A percentile compares a stretch with the other conserved stretches of the same genome.
Conservation (phyloP, 2,797 vertebrate genomes). For the Darevskia mixta region DNA sequence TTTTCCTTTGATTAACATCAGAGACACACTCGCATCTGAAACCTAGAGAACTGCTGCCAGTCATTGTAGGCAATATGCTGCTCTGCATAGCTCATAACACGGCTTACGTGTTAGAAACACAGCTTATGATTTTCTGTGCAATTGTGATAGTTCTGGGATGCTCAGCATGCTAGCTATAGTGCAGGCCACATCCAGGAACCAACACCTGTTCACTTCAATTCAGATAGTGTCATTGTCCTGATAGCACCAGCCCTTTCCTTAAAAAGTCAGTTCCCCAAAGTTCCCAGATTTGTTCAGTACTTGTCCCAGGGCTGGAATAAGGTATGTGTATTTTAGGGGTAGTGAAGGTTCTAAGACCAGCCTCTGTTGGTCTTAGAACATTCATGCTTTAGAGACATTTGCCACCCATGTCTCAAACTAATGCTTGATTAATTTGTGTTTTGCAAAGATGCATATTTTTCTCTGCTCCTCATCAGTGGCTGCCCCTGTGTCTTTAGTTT, state of each 20-base stretch:
- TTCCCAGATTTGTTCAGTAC: background rate
- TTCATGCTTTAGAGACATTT: background rate
- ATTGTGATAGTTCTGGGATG: no score
- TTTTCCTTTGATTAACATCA: background rate
- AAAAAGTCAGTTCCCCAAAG: no score
- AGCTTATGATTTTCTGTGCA: no score
- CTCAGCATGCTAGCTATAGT: no score
- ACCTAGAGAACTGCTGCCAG: background rate
- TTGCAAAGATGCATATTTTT: background rate
- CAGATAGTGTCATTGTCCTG: no score
- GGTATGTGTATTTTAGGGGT: background rate
- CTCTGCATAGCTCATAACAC: no score
- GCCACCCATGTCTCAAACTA: background rate
- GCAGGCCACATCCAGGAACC: no score
- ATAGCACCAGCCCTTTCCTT: no score
- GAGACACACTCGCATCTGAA: no score
- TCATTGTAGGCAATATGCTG: background rate
- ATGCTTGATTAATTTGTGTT: background rate
- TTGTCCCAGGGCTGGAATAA: background rate
- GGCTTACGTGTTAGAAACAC: no score
- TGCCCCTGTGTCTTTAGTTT: conserved; percentile 61
- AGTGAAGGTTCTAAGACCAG: no score
- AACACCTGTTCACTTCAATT: no score
- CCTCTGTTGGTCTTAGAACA: background rate
- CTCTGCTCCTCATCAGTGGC: background rate